Conservation (phyloP, 2,888 invertebrate genomes). For the Drosophila gaucha region DNA sequence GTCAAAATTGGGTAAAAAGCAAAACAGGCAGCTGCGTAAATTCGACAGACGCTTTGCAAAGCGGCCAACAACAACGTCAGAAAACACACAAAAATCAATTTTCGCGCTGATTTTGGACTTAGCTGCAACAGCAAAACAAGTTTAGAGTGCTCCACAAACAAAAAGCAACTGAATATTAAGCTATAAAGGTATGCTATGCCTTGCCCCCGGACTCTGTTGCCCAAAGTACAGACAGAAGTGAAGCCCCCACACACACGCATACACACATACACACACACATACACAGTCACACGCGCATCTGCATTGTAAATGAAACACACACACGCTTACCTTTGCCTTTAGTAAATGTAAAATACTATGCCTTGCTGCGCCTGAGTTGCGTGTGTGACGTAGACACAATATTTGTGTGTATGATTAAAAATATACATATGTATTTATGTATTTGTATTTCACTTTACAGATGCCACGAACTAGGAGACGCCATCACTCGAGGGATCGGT, state of each 20-base stretch:
- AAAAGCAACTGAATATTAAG: constrained; percentile 31
- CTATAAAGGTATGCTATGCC: constrained; percentile 58
- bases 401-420: constrained; percentile 7
- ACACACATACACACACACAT: constrained; percentile 15
- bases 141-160: constrained; percentile 30
- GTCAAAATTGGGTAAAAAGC: constrained; percentile 12
- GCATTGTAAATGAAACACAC: constrained; percentile 29
- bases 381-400: constrained; percentile 38
- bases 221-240: constrained; percentile 47
- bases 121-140: constrained; percentile 29
- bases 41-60: constrained; percentile 46
- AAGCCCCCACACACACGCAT: constrained; percentile 37
- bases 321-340: constrained; percentile 63
- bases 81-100: constrained; percentile 67
- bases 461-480: constrained; percentile 94
- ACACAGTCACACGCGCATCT: constrained; percentile 5
- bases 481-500: constrained; percentile 89
- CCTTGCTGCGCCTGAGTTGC: constrained; percentile 15
- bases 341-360: constrained; percentile 24
- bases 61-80: constrained; percentile 40
- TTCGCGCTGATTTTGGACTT: constrained; percentile 52
- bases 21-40: constrained; percentile 53
- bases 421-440: neutral
- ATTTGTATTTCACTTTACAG: constrained; percentile 83
- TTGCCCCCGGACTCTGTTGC: constrained; percentile 1